A percentile compares a stretch with the other conserved stretches of the same genome.
Evolutionary conservation across 2,797 vertebrate genomes (phyloP).

Genomic region (Anguilla marmorata): DNA sequence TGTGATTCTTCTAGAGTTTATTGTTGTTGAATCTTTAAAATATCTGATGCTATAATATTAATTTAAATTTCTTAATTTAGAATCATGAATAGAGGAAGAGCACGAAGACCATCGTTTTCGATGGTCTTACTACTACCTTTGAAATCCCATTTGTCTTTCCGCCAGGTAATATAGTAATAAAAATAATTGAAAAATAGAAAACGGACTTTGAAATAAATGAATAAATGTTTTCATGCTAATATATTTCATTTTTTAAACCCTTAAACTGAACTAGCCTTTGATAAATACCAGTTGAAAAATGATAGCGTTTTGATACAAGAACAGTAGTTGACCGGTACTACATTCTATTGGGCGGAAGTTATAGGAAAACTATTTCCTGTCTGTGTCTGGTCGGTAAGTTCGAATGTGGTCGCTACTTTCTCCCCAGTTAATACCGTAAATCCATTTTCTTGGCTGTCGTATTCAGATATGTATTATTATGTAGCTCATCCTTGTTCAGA

Average conservation of each 20-base stretch:
- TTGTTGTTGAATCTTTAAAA: not conserved
- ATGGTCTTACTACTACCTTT: conserved; percentile 66
- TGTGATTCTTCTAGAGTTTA: not conserved
- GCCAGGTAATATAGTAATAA: conserved; percentile 53
- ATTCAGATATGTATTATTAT: not conserved
- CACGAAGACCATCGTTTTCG: conserved; percentile 72
- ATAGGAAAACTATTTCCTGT: conserved; percentile 60
- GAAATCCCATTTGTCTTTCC: conserved; percentile 57
- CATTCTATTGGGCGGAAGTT: conserved; percentile 50
- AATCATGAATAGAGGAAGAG: not conserved
- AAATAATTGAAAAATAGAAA: not conserved
- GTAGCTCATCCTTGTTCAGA: not conserved
- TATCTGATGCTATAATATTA: not conserved
- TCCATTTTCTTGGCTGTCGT: not conserved
- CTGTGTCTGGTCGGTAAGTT: conserved; percentile 60
- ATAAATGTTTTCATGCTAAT: not conserved
- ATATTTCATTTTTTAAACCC: not conserved
- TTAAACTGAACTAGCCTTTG: not conserved
- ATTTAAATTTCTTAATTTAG: not conserved
- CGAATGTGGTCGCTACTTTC: conserved; percentile 39
- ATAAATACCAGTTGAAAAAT: not conserved
- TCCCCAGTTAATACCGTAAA: not conserved
- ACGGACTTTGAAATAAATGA: not conserved
- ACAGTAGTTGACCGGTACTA: conserved; percentile 42
- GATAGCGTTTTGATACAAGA: conserved; percentile 54